Percentiles rank a stretch among this genome's conserved stretches.
These are phyloP conservation scores for Lagopus muta DNA, from an alignment of 2,113 vertebrate genomes.

Conservation along the genomic window DNA sequence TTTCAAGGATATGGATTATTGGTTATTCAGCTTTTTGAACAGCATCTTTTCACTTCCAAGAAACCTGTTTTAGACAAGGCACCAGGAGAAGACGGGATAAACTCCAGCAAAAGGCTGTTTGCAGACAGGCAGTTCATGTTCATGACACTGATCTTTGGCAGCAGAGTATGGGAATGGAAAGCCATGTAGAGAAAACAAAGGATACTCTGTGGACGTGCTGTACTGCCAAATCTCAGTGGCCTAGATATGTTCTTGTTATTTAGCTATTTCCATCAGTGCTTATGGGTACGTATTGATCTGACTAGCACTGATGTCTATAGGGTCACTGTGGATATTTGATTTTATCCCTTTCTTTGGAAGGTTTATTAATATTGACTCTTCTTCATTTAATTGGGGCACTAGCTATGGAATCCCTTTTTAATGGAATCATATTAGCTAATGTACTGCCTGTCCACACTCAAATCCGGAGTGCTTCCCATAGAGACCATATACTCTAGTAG, in stretches of 20 bases:
- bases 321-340: constrained; percentile 38
- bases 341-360: constrained; percentile 43
- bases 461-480: constrained; percentile 16
- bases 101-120: neutral
- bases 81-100: neutral
- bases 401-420: constrained; percentile 51
- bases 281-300: constrained; percentile 34
- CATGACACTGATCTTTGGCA: neutral
- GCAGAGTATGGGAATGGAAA: neutral
- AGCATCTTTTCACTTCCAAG: constrained; percentile 20
- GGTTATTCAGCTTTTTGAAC: constrained; percentile 24
- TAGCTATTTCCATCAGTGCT: constrained; percentile 21
- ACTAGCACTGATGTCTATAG: neutral
- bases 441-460: constrained; percentile 24
- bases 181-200: neutral
- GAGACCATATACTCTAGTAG: neutral
- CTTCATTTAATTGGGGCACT: constrained; percentile 46
- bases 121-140: neutral
- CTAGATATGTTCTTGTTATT: constrained; percentile 10
- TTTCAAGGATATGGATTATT: constrained; percentile 40
- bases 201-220: neutral
- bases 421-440: constrained; percentile 54
- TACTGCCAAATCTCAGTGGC: neutral
- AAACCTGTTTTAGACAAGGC: constrained; percentile 39
- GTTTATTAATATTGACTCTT: constrained; percentile 62